phyloP scores from a whole-genome alignment of 1,140 invertebrate genomes.

The Antheraea pernyi region DNA sequence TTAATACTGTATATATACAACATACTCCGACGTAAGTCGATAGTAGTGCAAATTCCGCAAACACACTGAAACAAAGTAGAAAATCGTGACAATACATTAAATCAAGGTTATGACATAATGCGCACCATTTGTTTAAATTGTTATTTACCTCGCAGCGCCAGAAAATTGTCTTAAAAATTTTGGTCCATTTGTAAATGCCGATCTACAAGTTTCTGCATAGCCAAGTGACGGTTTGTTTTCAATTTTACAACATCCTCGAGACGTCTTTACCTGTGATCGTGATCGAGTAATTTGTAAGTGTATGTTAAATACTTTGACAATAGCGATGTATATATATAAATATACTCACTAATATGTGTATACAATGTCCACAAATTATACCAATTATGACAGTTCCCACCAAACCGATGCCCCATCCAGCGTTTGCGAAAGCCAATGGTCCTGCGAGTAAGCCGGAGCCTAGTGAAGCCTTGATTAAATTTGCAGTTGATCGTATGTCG shows the following conservation, averaged over 20 bases:
- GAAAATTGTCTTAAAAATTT: conserved; percentile 80
- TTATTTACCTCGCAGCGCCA: conserved; percentile 80
- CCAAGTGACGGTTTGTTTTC: conserved; percentile 84
- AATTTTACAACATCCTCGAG: conserved; percentile 84
- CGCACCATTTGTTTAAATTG: not conserved
- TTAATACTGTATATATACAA: conserved; percentile 89
- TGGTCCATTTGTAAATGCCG: conserved; percentile 88
- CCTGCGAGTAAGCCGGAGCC: conserved; percentile 94
- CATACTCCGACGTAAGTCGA: conserved; percentile 85
- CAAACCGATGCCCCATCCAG: conserved; percentile 87
- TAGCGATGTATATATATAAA: conserved; percentile 10
- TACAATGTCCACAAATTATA: conserved; percentile 88
- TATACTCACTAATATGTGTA: conserved; percentile 87
- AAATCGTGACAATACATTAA: not conserved
- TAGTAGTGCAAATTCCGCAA: conserved; percentile 83
- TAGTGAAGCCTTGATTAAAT: conserved; percentile 90
- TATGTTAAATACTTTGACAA: not conserved
- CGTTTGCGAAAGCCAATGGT: conserved; percentile 90
- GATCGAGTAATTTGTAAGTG: not conserved
- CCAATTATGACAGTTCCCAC: conserved; percentile 86
- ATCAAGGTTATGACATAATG: conserved; percentile 1
- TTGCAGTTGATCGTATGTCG: conserved; percentile 86
- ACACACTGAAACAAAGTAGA: conserved; percentile 73
- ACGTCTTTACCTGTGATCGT: conserved; percentile 82
- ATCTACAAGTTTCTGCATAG: conserved; percentile 89